phyloP scores from a whole-genome alignment of 2,888 invertebrate genomes.

The Lithosia quadra region DNA sequence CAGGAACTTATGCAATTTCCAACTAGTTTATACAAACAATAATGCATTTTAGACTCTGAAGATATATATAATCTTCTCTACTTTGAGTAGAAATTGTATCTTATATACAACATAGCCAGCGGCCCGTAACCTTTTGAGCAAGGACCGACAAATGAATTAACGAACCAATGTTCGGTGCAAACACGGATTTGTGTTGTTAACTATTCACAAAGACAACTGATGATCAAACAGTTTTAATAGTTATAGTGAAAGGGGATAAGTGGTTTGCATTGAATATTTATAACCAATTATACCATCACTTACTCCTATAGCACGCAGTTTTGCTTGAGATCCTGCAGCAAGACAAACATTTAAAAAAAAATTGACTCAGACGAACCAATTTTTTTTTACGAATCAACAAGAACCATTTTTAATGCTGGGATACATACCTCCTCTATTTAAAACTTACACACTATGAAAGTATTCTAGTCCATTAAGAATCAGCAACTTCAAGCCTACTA shows the following conservation, averaged over 20 bases:
- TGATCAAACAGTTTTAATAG: constrained; percentile 4
- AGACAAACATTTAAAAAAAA: too few species aligned
- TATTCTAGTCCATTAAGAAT: too few species aligned
- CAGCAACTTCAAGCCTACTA: too few species aligned
- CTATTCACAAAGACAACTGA: constrained; percentile 43
- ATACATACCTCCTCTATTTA: too few species aligned
- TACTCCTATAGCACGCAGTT: too few species aligned
- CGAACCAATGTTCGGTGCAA: constrained; percentile 20
- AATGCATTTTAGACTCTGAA: neutral
- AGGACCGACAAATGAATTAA: constrained; percentile 12
- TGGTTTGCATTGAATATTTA: constrained; percentile 5
- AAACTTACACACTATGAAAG: too few species aligned
- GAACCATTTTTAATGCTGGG: too few species aligned
- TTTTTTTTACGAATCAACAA: too few species aligned
- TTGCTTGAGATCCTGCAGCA: too few species aligned
- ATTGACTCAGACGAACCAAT: too few species aligned
- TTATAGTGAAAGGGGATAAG: neutral
- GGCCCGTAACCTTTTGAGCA: neutral
- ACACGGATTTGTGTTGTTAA: constrained; percentile 34
- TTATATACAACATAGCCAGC: neutral
- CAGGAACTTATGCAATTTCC: too few species aligned
- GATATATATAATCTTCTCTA: neutral
- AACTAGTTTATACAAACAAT: too few species aligned
- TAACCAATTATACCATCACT: neutral
- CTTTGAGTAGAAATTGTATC: neutral